Evolutionary conservation across 2,113 vertebrate species (phyloP).

Genomic region (Chlamydotis undulata): DNA sequence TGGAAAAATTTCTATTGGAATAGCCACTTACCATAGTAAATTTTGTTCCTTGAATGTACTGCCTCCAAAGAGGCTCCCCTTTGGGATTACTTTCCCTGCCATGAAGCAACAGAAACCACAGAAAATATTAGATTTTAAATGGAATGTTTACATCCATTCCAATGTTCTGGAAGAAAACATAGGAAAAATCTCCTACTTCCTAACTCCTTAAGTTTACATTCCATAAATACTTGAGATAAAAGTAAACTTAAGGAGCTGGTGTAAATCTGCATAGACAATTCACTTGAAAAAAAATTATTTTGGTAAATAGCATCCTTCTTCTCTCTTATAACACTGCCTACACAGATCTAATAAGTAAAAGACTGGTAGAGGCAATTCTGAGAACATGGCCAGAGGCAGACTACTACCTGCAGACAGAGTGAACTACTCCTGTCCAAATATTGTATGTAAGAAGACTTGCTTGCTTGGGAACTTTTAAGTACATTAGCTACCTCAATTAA

Average conservation of each 20-base stretch:
- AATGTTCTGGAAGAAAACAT: neutral
- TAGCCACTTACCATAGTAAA: neutral
- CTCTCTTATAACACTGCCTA: neutral
- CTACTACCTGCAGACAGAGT: neutral
- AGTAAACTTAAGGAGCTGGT: neutral
- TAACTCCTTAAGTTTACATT: neutral
- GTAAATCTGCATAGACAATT: neutral
- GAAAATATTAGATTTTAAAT: neutral
- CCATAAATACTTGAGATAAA: neutral
- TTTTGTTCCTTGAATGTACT: slow-evolving; percentile 4
- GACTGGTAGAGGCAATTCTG: neutral
- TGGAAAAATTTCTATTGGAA: neutral
- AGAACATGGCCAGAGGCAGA: neutral
- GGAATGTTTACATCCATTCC: neutral
- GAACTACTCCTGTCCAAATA: neutral
- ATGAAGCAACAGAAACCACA: neutral
- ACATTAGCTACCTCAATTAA: neutral
- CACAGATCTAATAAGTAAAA: neutral
- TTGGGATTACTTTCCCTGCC: neutral
- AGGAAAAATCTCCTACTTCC: neutral
- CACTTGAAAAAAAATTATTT: neutral
- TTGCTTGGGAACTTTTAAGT: neutral
- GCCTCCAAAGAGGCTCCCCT: neutral
- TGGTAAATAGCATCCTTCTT: neutral
- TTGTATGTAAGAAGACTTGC: neutral